Percentiles rank a stretch among this genome's conserved stretches.
These are phyloP conservation scores for Gorsachius goisagi DNA, from an alignment of 2,113 vertebrate species.

Conservation along the genomic window DNA sequence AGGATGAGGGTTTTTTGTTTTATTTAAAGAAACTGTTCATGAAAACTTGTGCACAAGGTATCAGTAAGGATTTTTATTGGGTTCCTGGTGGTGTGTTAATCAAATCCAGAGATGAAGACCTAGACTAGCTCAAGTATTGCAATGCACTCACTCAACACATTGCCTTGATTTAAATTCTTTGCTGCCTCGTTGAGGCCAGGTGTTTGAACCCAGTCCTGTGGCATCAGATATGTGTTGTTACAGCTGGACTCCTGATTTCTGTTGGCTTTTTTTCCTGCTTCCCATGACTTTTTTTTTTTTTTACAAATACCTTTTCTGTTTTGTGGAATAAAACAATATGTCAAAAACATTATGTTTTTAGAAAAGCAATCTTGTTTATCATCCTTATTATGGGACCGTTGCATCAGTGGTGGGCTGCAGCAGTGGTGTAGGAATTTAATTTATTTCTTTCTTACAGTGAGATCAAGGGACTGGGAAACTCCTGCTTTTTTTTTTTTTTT, in stretches of 20 bases:
- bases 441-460: background rate
- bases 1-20: background rate
- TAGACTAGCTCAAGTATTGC: background rate
- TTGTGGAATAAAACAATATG: background rate
- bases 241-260: background rate
- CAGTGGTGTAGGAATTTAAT: background rate
- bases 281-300: background rate
- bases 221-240: background rate
- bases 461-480: background rate
- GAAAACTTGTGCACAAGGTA: background rate
- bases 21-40: background rate
- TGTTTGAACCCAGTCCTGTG: background rate
- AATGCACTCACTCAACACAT: background rate
- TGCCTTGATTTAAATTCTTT: background rate
- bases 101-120: background rate
- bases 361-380: background rate
- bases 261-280: background rate
- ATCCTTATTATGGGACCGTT: background rate
- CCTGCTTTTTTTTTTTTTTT: background rate
- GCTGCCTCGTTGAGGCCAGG: background rate
- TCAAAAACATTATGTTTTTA: background rate
- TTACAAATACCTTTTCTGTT: background rate
- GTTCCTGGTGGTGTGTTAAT: background rate
- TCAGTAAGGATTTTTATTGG: background rate
- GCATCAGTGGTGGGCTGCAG: background rate